phyloP scores from a whole-genome alignment of 2,113 vertebrate species.

The Pipa parva region DNA sequence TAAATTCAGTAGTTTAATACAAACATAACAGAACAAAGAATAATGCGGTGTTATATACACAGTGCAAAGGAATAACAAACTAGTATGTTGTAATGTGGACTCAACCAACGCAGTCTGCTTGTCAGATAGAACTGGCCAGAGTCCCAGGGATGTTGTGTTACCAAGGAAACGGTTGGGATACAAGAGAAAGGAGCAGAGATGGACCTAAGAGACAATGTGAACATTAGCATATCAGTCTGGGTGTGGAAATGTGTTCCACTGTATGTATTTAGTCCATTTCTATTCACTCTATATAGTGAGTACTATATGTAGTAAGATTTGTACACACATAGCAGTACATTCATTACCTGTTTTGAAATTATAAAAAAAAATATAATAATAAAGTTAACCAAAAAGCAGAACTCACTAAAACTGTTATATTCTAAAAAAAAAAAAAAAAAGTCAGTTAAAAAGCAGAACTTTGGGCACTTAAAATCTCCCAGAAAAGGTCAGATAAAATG shows the following conservation, averaged over 20 bases:
- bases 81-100: background rate
- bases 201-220: conserved; percentile 24
- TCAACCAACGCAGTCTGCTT: conserved; percentile 19
- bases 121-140: conserved; percentile 38
- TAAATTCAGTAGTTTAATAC: too few species aligned
- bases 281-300: background rate
- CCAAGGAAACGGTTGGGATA: conserved; percentile 25
- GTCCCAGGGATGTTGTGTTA: conserved; percentile 37
- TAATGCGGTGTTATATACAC: background rate
- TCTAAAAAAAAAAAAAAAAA: too few species aligned
- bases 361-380: too few species aligned
- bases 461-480: too few species aligned
- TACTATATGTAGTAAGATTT: too few species aligned
- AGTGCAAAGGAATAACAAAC: background rate
- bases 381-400: too few species aligned
- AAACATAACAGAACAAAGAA: too few species aligned
- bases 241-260: background rate
- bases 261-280: background rate
- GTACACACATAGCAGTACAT: too few species aligned
- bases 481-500: too few species aligned
- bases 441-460: too few species aligned
- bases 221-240: conserved; percentile 17
- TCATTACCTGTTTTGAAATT: too few species aligned
- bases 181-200: conserved; percentile 11
- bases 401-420: too few species aligned